These are phyloP conservation scores for Xerus rutilus DNA, from an alignment of 2,797 vertebrate genomes.

Conservation along the genomic window DNA sequence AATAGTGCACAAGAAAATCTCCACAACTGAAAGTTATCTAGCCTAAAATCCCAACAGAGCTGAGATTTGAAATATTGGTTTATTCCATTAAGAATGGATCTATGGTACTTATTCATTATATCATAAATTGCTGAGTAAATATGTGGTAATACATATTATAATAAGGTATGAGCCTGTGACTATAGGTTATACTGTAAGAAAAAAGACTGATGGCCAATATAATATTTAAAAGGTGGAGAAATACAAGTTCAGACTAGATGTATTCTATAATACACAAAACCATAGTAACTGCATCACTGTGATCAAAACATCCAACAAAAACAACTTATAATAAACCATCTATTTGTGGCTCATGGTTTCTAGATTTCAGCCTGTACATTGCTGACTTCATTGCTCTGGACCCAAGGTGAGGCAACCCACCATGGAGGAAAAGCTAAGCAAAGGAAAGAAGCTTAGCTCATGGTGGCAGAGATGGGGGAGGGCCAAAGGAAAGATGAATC, in stretches of 20 bases:
- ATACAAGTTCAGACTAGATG: no score
- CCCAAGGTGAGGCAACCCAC: no score
- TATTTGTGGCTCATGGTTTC: no score
- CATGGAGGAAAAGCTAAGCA: no score
- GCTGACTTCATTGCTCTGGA: no score
- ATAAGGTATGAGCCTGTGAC: neutral
- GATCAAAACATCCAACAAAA: no score
- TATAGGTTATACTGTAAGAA: neutral
- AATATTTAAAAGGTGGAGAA: neutral
- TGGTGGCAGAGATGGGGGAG: no score
- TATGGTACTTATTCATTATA: neutral
- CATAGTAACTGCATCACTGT: no score
- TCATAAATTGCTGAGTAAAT: neutral
- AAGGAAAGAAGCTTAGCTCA: no score
- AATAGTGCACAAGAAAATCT: neutral
- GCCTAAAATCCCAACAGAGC: neutral
- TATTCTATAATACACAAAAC: neutral
- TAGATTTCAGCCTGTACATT: no score
- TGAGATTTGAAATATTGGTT: neutral
- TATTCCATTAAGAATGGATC: neutral
- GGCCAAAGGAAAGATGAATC: no score
- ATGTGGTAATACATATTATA: neutral
- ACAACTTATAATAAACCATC: no score
- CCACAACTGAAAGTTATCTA: neutral
- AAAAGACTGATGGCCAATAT: neutral